A percentile compares a stretch with the other conserved stretches of the same genome.
Evolutionary conservation across 2,113 vertebrate species (phyloP).

Genomic region (Tragelaphus strepsiceros): DNA sequence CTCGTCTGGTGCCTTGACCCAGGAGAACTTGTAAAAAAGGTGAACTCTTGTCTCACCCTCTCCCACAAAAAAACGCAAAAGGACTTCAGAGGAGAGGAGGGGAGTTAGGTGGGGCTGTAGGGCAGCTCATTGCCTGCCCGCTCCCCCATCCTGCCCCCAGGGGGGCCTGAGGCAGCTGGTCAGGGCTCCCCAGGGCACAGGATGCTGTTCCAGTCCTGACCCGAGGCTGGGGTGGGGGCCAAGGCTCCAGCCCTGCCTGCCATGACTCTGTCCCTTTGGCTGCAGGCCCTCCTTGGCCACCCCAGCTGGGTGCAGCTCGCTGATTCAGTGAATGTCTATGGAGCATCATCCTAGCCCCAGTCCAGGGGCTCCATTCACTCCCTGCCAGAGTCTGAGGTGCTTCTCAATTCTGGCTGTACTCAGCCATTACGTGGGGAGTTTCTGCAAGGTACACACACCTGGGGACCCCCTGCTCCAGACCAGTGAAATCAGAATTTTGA

Average conservation of each 20-base stretch:
- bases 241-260: neutral
- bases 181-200: neutral
- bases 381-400: neutral
- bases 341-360: neutral
- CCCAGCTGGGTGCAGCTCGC: neutral
- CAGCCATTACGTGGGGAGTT: neutral
- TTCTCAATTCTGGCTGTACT: neutral
- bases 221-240: neutral
- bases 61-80: neutral
- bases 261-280: neutral
- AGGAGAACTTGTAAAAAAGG: neutral
- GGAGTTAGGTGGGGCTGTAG: neutral
- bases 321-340: neutral
- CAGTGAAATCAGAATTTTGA: neutral
- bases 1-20: neutral
- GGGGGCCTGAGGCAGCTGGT: neutral
- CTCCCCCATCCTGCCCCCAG: rapidly evolving
- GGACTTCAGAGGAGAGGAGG: neutral
- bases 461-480: neutral
- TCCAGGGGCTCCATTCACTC: no score
- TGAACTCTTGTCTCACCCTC: neutral
- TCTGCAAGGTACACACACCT: neutral
- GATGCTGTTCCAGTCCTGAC: neutral
- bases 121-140: rapidly evolving
- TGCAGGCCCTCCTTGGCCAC: neutral